phyloP scores from a whole-genome alignment of 2,797 vertebrate genomes.

The Tragelaphus eurycerus region DNA sequence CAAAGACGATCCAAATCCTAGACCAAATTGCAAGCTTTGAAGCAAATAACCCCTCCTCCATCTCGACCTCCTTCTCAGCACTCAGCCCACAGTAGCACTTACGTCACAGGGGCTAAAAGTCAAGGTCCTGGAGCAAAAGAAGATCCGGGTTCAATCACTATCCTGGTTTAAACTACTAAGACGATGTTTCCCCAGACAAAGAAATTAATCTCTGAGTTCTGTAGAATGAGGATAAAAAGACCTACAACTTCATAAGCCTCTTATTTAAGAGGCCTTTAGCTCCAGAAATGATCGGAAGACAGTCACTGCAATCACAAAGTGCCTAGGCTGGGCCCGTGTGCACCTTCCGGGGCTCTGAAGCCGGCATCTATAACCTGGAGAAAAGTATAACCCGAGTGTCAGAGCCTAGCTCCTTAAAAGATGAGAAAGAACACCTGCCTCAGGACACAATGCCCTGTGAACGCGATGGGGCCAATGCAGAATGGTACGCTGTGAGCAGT shows the following conservation, averaged over 20 bases:
- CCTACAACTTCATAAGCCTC: background rate
- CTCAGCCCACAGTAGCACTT: background rate
- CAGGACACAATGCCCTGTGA: background rate
- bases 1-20: background rate
- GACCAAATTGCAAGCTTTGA: background rate
- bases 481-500: rapidly evolving
- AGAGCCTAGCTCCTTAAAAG: background rate
- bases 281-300: background rate
- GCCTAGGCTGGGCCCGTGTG: background rate
- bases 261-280: background rate
- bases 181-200: background rate
- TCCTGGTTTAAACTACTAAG: background rate
- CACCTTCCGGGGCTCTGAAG: rapidly evolving
- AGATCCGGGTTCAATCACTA: background rate
- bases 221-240: background rate
- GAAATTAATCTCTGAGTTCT: background rate
- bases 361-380: background rate
- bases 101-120: background rate
- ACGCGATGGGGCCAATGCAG: rapidly evolving
- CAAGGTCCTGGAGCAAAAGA: background rate
- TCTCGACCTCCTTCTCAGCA: no score
- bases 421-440: background rate
- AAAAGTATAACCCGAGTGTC: background rate
- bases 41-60: background rate
- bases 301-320: rapidly evolving